Base-by-base conservation (phyloP, 2,113 vertebrate genomes). In the Nothobranchius furzeri region DNA sequence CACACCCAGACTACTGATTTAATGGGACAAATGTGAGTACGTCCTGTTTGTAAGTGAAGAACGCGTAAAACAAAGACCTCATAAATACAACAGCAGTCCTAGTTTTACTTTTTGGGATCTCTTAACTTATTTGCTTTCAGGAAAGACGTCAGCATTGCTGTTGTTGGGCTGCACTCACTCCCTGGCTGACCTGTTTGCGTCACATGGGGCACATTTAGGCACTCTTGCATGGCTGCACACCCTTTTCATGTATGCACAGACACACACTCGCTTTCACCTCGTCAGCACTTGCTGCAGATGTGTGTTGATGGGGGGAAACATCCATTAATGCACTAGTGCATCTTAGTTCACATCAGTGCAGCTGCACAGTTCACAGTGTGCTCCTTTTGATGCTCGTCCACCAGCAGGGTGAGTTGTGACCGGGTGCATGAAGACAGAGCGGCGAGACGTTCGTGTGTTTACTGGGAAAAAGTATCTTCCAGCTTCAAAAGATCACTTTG, bases 211-310 rank as follows among this genome's bases (percentile, higher is more conserved):
- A 40, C 43, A 45, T 60, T 12, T 1, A 10, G 12, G 20, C 24
- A 2, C 61, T 67, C 74, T 60, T 25, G 15, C 12, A 83, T 55
- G 60, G 40, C 30, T 30, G 20, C 62, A 73, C 56, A 40, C 52
- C 66, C 4, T 35, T 6, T 14, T 36, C 45, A 48, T 49, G 24
- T 53, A 60, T 46, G 43, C 64, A 51, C 55, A 40, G 8, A 60
- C 35, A 56, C 45, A 46, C 47, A 46, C 35, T 47, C 25, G 50
- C 61, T 73, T 82, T 70, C 73, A 68, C 64, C 70, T 66, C 65
- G 82, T 88, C 84, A 88, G 84, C 70, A 73, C 67, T 79, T 74
- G 48, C 49, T 58, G 73, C 76, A 86, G 79, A 85, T 84, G 81
- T 15, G n/a, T 75, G 70, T 79, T 70, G 68, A 78, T 74, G 64